Percentiles rank a stretch among this genome's conserved stretches.
Conservation (phyloP, 2,113 vertebrate genomes). For the Aegotheles bennettii region DNA sequence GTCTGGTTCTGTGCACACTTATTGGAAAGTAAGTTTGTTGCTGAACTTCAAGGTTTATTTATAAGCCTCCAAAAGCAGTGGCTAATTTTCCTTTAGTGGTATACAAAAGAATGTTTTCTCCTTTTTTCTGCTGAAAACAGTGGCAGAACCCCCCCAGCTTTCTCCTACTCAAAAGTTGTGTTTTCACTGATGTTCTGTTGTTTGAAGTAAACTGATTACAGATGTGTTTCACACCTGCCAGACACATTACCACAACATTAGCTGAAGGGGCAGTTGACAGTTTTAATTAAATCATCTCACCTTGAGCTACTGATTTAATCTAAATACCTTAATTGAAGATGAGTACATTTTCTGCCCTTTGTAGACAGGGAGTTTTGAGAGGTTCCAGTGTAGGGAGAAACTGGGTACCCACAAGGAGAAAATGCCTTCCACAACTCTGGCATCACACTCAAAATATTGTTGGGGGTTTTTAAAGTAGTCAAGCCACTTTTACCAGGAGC, state of each 20-base stretch:
- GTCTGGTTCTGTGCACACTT: fast-evolving
- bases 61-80: neutral
- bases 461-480: no score
- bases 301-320: neutral
- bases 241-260: fast-evolving
- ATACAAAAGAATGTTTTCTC: neutral
- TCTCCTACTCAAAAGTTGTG: neutral
- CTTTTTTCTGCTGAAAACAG: neutral
- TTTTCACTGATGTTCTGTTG: fast-evolving
- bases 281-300: neutral
- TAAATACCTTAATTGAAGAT: fast-evolving
- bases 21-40: fast-evolving
- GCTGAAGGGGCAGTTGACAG: neutral
- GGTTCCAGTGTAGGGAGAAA: neutral
- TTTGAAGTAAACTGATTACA: no score
- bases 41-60: neutral
- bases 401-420: fast-evolving
- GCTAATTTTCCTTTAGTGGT: neutral
- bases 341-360: neutral
- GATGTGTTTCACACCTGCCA: no score
- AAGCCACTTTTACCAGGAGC: neutral
- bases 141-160: fast-evolving
- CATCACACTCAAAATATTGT: neutral
- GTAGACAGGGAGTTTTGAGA: fast-evolving
- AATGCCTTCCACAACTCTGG: neutral